Conservation (phyloP, 2,113 vertebrate genomes). For the human (Homo sapiens) region GRCh38 chr6:43505501-43506000, state of each 20-base stretch:
- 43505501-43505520: constrained; percentile 84
- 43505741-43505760: constrained; percentile 73
- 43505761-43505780: constrained; percentile 94
- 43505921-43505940: not conserved
- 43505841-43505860: constrained; percentile 93
- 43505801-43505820: constrained; percentile 97
- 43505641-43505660: constrained; percentile 81
- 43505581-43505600: constrained; percentile 83
- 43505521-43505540: constrained; percentile 84
- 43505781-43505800: constrained; percentile 98
- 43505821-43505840: constrained; percentile 96
- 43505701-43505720: not conserved
- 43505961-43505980: not conserved
- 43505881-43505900: constrained; percentile 1
- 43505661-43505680: constrained; percentile 89
- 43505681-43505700: constrained; percentile 61
- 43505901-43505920: not conserved
- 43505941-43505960: not conserved
- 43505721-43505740: constrained; percentile 77
- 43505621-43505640: constrained; percentile 79
- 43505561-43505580: constrained; percentile 81
- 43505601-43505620: constrained; percentile 69
- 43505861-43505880: not conserved
- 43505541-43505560: constrained; percentile 87
- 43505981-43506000: not conserved